Evolutionary conservation across 2,888 invertebrate species (phyloP).

Genomic region (Latheticus oryzae): DNA sequence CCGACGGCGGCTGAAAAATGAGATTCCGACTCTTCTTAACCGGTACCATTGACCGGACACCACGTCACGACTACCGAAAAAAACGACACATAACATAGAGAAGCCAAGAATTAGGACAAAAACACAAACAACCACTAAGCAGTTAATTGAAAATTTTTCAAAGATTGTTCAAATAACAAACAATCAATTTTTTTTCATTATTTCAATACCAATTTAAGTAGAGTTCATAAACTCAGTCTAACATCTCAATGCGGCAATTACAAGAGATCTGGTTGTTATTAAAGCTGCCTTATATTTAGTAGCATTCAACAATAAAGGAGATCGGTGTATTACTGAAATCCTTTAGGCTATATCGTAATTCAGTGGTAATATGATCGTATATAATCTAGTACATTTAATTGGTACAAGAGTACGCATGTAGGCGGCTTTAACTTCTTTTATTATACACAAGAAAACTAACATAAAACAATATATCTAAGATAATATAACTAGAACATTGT

Average conservation of each 20-base stretch:
- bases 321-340: conserved; percentile 56
- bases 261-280: conserved; percentile 51
- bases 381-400: conserved; percentile 60
- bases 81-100: too few relatives aligned
- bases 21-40: conserved; percentile 38
- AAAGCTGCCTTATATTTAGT: conserved; percentile 53
- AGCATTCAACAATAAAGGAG: conserved; percentile 51
- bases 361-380: conserved; percentile 62
- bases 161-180: conserved; percentile 27
- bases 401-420: conserved; percentile 58
- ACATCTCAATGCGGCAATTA: conserved; percentile 51
- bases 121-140: too few relatives aligned
- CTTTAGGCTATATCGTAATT: conserved; percentile 58
- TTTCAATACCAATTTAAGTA: conserved; percentile 34
- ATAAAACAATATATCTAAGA: conserved; percentile 43
- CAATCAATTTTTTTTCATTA: conserved; percentile 31
- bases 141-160: too few relatives aligned
- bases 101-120: too few relatives aligned
- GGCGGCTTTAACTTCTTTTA: conserved; percentile 54
- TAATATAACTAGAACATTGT: conserved; percentile 48
- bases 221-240: conserved; percentile 44
- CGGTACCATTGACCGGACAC: conserved; percentile 34
- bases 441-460: conserved; percentile 24
- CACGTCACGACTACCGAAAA: conserved; percentile 33
- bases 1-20: conserved; percentile 54